Base-by-base conservation (phyloP, 2,888 invertebrate genomes). In the Ophion obscuratus region DNA sequence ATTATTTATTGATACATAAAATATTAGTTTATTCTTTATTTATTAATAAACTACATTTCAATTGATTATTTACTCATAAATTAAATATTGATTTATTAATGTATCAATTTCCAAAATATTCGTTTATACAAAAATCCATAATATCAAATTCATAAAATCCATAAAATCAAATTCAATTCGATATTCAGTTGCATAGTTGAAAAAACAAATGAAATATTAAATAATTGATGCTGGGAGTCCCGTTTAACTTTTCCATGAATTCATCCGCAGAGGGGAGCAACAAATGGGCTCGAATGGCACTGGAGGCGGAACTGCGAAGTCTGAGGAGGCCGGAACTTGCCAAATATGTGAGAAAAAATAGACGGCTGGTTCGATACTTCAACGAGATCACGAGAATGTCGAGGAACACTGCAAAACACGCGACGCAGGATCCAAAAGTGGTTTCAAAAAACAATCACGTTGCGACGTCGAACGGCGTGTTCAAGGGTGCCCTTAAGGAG, bases 281-380 rank as follows among this genome's bases (percentile, higher is more conserved):
- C 75, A 73, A 70, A 0, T 85, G 77, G 40, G 88, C 85, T 5
- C 90, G 90, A 24, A 44, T 62, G 0, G 62, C 79, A 11, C 84
- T 91, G 89, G 87, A 88, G 27, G 80, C 83, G 47, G 86, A 74
- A 11, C 77, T 91, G 17, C 87, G 83, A 20, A 83, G 81, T n/a
- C 67, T 91, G 40, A 90, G 90, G 5, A 88, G 91, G 40, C 80
- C 90, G 5, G 91, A 92, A 70, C 74, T 91, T 59, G 90, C 88
- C 1, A 90, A 87, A 77, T 89, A 89, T 66, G 68, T 91, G 6
- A 83, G 81, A 70, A 86, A 83, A 78, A 88, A 87, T 81, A 85
- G 78, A 59, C 83, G 87, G 70, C 17, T 82, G 10, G 73, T 80
- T 40, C 77, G 75, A 17, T 74, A 83, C n/a, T 64, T 74, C 24